These are phyloP conservation scores for Hirudinaria manillensis DNA, from an alignment of 2,888 invertebrate species.

Conservation along the genomic window DNA sequence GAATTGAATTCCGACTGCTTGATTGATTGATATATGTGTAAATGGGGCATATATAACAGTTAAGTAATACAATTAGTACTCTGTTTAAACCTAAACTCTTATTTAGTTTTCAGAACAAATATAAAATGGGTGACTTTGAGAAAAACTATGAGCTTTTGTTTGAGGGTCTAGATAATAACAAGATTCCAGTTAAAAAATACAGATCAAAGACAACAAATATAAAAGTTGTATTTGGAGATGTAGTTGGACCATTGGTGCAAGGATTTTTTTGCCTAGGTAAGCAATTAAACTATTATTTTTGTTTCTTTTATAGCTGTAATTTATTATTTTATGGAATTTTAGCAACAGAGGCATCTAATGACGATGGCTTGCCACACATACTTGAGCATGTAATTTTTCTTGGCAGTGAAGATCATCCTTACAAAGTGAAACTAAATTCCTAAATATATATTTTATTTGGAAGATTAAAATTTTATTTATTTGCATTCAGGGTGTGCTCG, in stretches of 20 bases:
- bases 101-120: no score
- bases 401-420: conserved; percentile 82
- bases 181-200: conserved; percentile 74
- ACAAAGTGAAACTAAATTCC: conserved; percentile 59
- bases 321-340: conserved; percentile 32
- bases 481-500: conserved; percentile 66
- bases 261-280: conserved; percentile 80
- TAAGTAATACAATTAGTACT: no score
- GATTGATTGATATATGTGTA: no score
- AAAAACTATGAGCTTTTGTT: conserved; percentile 41
- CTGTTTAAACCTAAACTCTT: no score
- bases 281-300: conserved; percentile 39
- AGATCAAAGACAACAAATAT: conserved; percentile 71
- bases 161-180: conserved; percentile 47
- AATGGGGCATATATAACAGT: no score
- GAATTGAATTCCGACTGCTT: no score
- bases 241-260: conserved; percentile 82
- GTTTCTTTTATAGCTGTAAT: neutral
- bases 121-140: neutral
- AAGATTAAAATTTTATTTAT: neutral
- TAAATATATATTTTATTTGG: neutral
- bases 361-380: conserved; percentile 87
- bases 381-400: conserved; percentile 84
- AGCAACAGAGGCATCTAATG: conserved; percentile 85
- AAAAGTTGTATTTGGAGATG: conserved; percentile 74